phyloP scores from a whole-genome alignment of 1,140 invertebrate genomes.

The Scylla paramamosain region DNA sequence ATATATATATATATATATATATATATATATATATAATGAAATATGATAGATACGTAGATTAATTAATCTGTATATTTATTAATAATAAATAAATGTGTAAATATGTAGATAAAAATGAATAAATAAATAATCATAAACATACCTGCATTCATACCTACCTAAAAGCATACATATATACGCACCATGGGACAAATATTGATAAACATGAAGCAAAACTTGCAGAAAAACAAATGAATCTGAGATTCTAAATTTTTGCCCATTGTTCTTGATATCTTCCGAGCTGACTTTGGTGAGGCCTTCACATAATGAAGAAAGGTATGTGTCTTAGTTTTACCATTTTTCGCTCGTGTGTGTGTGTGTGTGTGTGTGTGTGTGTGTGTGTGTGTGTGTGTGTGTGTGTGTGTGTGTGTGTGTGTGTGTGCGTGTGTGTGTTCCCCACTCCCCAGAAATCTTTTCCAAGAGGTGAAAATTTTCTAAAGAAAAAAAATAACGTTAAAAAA shows the following conservation, averaged over 20 bases:
- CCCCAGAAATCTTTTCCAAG: too few relatives aligned
- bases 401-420: too few relatives aligned
- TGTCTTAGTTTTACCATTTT: neutral
- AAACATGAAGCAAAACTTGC: too few relatives aligned
- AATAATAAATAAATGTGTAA: neutral
- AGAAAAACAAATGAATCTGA: neutral
- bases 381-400: too few relatives aligned
- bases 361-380: too few relatives aligned
- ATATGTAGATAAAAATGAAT: neutral
- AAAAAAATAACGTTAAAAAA: neutral
- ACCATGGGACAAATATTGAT: too few relatives aligned
- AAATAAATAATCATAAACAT: neutral
- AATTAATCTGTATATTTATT: neutral
- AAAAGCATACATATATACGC: neutral
- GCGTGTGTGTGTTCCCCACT: too few relatives aligned
- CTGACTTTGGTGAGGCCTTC: neutral
- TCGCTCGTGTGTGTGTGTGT: too few relatives aligned
- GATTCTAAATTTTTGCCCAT: neutral
- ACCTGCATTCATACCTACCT: too few relatives aligned
- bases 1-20: conserved; percentile 46
- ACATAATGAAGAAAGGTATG: neutral
- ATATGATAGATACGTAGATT: conserved; percentile 13
- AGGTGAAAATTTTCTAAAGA: too few relatives aligned
- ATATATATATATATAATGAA: conserved; percentile 1
- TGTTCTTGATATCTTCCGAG: too few relatives aligned